Evolutionary conservation across 1,140 invertebrate genomes (phyloP).

Genomic region (Orius insidiosus): DNA sequence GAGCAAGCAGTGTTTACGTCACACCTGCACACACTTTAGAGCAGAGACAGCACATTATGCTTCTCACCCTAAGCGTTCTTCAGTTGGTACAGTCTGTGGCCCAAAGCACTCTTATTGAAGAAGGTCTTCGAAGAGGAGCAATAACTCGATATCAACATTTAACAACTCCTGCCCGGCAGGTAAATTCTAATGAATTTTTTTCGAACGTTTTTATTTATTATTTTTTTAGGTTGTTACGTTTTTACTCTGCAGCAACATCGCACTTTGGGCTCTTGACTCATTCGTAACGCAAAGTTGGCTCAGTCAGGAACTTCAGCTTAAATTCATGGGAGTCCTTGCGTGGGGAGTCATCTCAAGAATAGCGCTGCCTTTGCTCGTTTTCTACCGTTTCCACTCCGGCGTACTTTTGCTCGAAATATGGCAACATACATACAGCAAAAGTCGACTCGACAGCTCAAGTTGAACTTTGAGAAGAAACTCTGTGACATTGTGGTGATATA

Average conservation of each 20-base stretch:
- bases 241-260: constrained; percentile 45
- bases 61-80: constrained; percentile 29
- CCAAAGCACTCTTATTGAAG: constrained; percentile 43
- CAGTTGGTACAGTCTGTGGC: constrained; percentile 36
- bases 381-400: constrained; percentile 52
- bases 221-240: constrained; percentile 38
- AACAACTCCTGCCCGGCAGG: constrained; percentile 42
- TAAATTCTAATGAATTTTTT: too few species aligned
- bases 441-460: neutral
- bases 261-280: constrained; percentile 49
- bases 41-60: constrained; percentile 26
- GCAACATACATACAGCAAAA: constrained; percentile 37
- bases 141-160: constrained; percentile 33
- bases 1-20: constrained; percentile 29
- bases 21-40: constrained; percentile 22
- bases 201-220: constrained; percentile 1
- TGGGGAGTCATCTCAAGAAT: constrained; percentile 49
- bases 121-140: constrained; percentile 35
- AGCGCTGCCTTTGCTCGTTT: constrained; percentile 43
- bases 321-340: constrained; percentile 43
- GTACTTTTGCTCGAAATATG: constrained; percentile 49
- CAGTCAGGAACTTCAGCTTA: constrained; percentile 36
- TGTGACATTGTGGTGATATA: too few species aligned
- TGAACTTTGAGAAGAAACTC: constrained; percentile 22
- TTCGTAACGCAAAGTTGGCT: constrained; percentile 45